Base-by-base conservation (phyloP, 92 coral and sea anemone species). In the Pocillopora meandrina region DNA sequence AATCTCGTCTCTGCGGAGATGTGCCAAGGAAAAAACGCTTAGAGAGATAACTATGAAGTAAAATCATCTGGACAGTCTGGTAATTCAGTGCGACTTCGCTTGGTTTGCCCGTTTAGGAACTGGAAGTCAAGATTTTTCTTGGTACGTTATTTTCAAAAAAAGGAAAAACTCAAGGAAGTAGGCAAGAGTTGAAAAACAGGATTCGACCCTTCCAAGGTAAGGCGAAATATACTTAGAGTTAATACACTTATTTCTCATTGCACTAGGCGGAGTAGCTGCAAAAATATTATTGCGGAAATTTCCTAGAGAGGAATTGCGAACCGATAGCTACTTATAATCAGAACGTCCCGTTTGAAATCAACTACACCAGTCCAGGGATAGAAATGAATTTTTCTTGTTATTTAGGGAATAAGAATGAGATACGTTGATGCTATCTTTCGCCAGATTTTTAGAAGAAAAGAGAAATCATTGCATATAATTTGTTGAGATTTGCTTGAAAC, bases 121-220 rank as follows among this genome's bases (percentile, higher is more conserved):
- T 78, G 72, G 71, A 42, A 23, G 9, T 16, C n/a, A 21, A 23
- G 66, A 68, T 26, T 80, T 80, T 15, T 70, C 35, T 49, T 69
- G 59, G 15, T 17, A 79, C 56, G 63, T 10, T 21, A 23, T 1
- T 66, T 79, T 57, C 35, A 36, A 81, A 31, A 65, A 33, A 33
- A 18, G 2, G 33, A 26, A 19, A 35, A 34, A 69, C 2, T 7
- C 13, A 34, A 80, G 67, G 35, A 0, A 26, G 31, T 26, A 26
- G 31, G 31, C 31, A 26, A 26, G 31, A 26, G 31, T 26, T 26
- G 31, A 26, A 26, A 59, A 18, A 64, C 60, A 17, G 69, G 60
- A 58, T 74, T 56, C 69, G 84, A 35, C 85, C 69, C 56, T 64
- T 17, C 76, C 77, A 70, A 81, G 77, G 85, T 81, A 59, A 57